Evolutionary conservation across 1,140 invertebrate species (phyloP), one percentile per base, ranked within the genome.

Genomic region (Aphis gossypii): DNA sequence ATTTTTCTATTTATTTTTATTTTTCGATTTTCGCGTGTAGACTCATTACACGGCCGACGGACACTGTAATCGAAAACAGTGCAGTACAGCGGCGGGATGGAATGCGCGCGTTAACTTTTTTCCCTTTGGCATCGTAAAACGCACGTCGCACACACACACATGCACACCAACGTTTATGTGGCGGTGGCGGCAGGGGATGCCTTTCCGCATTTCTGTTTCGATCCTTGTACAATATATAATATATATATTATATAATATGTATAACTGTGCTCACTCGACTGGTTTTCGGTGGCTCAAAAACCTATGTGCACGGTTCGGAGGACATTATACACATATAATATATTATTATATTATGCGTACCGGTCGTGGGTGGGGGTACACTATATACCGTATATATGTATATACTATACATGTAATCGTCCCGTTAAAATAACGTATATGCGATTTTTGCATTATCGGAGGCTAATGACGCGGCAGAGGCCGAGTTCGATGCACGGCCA

Each of bases 1-100:
- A n/a, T 76, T n/a, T 76, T 76, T 76, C 60, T 76, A 76, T 76
- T 76, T 76, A 76, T 68, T 68, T 68, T 68, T 68, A 68, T 76
- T 76, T 86, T 86, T 86, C 84, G 84, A 86, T 46, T 86, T 76
- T 76, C 60, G 60, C 30, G 60, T 76, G 60, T 76, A 76, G 30
- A 86, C 38, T 86, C 38, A 86, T 86, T 86, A 86, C 84, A 86
- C 84, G 84, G 84, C 84, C 41, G 84, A 46, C 84, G 84, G 84
- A 86, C 41, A 46, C 84, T 86, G 21, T 86, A 86, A 86, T 86
- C 83, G 83, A 86, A 86, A 86, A 83, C 82, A 41, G n/a, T 83
- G 35, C 82, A 83, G 82, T 83, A 30, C 30, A 30, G 60, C 60
- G 30, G 60, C 60, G 60, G 30, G 60, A n/a, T 30, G 84, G 84